Evolutionary conservation across 2,113 vertebrate species (phyloP).

Genomic region (Eudorcas thomsonii): DNA sequence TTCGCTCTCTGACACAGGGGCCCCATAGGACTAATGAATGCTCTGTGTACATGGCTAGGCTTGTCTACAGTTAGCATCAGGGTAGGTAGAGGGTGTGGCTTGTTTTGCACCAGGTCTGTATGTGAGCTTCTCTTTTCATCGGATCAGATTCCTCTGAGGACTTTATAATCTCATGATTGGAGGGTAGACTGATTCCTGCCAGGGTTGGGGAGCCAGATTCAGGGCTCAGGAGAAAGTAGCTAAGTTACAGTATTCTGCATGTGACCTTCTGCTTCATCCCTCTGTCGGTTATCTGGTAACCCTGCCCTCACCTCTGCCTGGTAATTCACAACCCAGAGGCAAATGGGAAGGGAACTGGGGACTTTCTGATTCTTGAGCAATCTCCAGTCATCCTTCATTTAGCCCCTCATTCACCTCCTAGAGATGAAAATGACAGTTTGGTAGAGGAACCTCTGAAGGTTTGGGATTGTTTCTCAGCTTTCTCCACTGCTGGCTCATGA

Average conservation of each 20-base stretch:
- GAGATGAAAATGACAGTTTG: not conserved
- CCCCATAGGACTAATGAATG: not conserved
- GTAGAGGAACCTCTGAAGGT: not conserved
- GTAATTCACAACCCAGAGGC: not conserved
- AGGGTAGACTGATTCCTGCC: not conserved
- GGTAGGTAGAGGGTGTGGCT: not conserved
- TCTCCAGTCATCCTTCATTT: not conserved
- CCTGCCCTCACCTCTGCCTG: not conserved
- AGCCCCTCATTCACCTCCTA: not conserved
- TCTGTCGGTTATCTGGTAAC: not conserved
- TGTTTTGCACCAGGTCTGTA: not conserved
- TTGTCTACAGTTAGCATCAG: not conserved
- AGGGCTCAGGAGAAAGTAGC: not conserved
- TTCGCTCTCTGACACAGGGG: not conserved
- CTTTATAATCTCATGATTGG: not conserved
- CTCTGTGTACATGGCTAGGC: not conserved
- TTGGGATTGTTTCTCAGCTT: not conserved
- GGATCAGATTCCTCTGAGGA: not conserved
- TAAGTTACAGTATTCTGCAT: not conserved
- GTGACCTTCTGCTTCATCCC: not conserved
- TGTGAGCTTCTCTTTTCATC: not conserved
- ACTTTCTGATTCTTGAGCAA: not conserved
- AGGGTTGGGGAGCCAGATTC: not conserved
- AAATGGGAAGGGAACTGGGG: accelerated
- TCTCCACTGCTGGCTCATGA: not conserved